phyloP scores from a whole-genome alignment of 2,888 invertebrate species.

The Silvanus unidentatus region DNA sequence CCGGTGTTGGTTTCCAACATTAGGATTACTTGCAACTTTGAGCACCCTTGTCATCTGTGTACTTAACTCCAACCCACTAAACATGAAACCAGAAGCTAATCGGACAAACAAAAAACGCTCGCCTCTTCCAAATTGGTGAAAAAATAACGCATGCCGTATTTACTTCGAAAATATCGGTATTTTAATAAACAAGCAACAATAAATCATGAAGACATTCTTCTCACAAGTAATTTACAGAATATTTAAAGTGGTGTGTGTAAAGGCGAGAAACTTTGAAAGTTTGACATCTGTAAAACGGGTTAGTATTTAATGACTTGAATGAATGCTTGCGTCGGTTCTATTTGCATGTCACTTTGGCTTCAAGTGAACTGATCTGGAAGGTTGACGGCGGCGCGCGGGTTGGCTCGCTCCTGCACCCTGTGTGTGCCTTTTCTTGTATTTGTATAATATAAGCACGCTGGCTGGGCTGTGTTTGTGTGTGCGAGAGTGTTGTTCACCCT shows the following conservation, averaged over 20 bases:
- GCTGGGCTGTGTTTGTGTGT: conserved; percentile 4
- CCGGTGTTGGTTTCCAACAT: conserved; percentile 36
- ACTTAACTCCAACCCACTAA: too few species aligned
- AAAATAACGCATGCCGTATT: too few species aligned
- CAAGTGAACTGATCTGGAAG: conserved; percentile 38
- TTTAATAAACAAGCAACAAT: conserved; percentile 22
- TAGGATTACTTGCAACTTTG: conserved; percentile 38
- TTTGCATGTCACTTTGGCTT: conserved; percentile 40
- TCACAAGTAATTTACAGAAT: conserved; percentile 28
- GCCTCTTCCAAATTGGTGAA: too few species aligned
- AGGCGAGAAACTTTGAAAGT: conserved; percentile 25
- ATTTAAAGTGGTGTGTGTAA: conserved; percentile 28
- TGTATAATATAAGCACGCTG: too few species aligned
- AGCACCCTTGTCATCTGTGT: background rate
- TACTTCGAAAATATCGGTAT: conserved; percentile 1
- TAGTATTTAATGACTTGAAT: conserved; percentile 39
- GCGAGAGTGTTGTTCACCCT: conserved; percentile 16
- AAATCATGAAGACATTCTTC: conserved; percentile 25
- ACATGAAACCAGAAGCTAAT: too few species aligned
- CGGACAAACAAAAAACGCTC: too few species aligned
- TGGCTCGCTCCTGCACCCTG: background rate
- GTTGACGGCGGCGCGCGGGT: conserved; percentile 25
- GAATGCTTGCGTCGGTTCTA: conserved; percentile 39
- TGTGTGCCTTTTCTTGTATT: too few species aligned
- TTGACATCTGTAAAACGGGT: conserved; percentile 32